Base-by-base conservation (phyloP, 1,140 invertebrate genomes). In the Epicauta chinensis region DNA sequence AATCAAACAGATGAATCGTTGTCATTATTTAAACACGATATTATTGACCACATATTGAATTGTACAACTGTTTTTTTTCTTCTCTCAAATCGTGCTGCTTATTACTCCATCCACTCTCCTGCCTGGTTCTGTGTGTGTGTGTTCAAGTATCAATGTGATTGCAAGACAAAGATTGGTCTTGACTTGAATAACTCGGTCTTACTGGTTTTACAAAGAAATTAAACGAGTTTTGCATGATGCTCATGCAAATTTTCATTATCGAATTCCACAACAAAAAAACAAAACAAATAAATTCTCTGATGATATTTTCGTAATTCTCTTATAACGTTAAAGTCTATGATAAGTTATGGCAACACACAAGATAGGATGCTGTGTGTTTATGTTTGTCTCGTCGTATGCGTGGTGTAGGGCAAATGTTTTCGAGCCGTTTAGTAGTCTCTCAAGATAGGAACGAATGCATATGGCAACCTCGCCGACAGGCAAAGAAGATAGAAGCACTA, bases 401-500 rank as follows among this genome's bases (percentile, higher is more conserved):
- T 23, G 4, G 23, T 23, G 7, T 23, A 23, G 23, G 23, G 23
- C 51, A 32, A 44, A 60, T 60, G 58, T 60, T 60, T 60, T 60
- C 50, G 57, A 57, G 55, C 58, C 44, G 58, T 55, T 60, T 60
- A 60, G 55, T 60, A 60, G 50, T 7, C 53, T 35, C n/a, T n/a
- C n/a, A 44, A 48, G 42, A 17, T 31, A 48, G 43, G 34, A 45
- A 37, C 3, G 32, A 12, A 34, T 39, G 35, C 57, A 59, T 48
- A 55, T 58, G 56, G 56, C 56, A 58, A 58, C 56, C 51, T 52
- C 48, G 56, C 56, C 51, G 51, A 58, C 56, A 48, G 56, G 16
- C 44, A 52, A 58, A 42, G 30, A 29, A 52, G 49, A 48, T 2
- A 40, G 23, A 31, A 23, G 7, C 4, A 23, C 16, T 39, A n/a